Evolutionary conservation across 2,888 invertebrate genomes (phyloP).

Genomic region (Amblyteles armatorius): DNA sequence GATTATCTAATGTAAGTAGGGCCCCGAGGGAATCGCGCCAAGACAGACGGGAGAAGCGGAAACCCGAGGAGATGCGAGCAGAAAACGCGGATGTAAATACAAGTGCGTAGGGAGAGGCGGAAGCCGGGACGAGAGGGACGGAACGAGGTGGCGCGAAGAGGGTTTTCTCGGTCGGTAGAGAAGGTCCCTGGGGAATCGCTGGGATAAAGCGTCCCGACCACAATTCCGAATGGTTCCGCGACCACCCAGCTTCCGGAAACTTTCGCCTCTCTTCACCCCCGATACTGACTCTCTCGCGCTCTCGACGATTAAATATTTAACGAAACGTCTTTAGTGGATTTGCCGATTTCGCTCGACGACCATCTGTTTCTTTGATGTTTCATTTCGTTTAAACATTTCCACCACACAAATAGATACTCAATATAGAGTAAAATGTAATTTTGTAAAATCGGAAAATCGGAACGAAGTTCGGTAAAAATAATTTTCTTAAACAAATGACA

Average conservation of each 20-base stretch:
- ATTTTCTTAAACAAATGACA: too few species aligned
- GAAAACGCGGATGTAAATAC: constrained; percentile 16
- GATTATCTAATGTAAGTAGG: constrained; percentile 73
- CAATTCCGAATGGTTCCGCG: constrained; percentile 37
- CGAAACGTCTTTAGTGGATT: constrained; percentile 73
- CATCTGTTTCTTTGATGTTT: not conserved
- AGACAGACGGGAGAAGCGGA: constrained; percentile 46
- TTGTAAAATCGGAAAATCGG: too few species aligned
- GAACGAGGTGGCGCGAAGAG: constrained; percentile 50
- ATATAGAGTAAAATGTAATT: too few species aligned
- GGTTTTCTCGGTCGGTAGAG: constrained; percentile 47
- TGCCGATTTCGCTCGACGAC: constrained; percentile 63
- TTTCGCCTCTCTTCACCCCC: constrained; percentile 13
- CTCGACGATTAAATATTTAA: constrained; percentile 75
- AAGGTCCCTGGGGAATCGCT: constrained; percentile 50
- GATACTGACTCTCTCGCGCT: constrained; percentile 51
- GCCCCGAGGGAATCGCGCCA: constrained; percentile 61
- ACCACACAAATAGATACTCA: too few species aligned
- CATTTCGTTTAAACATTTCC: too few species aligned
- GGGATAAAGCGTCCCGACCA: constrained; percentile 53
- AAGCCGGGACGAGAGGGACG: constrained; percentile 26
- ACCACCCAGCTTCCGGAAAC: constrained; percentile 12
- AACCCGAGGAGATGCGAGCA: constrained; percentile 43
- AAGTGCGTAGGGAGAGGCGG: constrained; percentile 23
- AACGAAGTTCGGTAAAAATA: too few species aligned